Conservation (phyloP, 2,113 vertebrate species). For the Rhadina sibilatrix region DNA sequence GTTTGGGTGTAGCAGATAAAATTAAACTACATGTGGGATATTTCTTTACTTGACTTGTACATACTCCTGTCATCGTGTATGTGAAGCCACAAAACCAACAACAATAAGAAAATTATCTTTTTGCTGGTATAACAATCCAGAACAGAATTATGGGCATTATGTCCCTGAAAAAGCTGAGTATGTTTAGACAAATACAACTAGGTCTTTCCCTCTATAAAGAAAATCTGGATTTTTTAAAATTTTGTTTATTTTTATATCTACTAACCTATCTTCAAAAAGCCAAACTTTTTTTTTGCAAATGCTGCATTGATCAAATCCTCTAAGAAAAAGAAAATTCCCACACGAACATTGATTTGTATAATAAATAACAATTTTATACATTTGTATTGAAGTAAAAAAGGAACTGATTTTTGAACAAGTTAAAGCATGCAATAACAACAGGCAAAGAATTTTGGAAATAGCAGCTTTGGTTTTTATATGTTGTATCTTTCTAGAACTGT, state of each 20-base stretch:
- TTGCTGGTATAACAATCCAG: neutral
- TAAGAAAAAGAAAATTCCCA: neutral
- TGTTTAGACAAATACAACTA: neutral
- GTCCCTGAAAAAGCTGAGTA: neutral
- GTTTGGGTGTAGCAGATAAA: slow-evolving; percentile 24
- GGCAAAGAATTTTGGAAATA: neutral
- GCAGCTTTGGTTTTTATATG: neutral
- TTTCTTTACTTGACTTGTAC: neutral
- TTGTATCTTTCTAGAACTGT: neutral
- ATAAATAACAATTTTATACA: neutral
- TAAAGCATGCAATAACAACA: neutral
- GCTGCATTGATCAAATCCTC: neutral
- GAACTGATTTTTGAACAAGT: neutral
- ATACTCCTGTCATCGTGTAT: neutral
- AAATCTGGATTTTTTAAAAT: neutral
- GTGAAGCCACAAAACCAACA: slow-evolving; percentile 17
- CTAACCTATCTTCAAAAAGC: neutral
- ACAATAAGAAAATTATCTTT: neutral
- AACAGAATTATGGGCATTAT: neutral
- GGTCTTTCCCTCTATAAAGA: neutral
- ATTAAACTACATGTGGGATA: neutral
- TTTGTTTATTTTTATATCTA: neutral
- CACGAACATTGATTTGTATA: neutral
- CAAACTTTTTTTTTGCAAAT: neutral
- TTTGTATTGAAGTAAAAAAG: neutral